Conservation (phyloP, 2,113 vertebrate genomes). For the Puma concolor region DNA sequence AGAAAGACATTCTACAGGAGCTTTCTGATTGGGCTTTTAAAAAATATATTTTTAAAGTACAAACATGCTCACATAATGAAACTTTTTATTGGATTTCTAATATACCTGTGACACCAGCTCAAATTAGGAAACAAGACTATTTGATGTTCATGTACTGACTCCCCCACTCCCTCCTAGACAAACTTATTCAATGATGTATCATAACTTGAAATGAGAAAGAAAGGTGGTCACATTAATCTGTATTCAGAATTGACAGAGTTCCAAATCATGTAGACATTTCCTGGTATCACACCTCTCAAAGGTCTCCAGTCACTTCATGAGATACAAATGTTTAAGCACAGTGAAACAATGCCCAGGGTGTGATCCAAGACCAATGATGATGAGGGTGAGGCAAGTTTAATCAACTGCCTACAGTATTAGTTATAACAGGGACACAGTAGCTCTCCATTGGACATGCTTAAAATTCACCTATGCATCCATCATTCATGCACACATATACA, state of each 20-base stretch:
- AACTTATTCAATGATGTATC: background rate
- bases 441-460: background rate
- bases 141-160: background rate
- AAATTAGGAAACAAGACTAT: slow-evolving; percentile 12
- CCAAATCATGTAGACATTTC: slow-evolving; percentile 41
- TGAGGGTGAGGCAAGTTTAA: background rate
- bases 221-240: slow-evolving; percentile 4
- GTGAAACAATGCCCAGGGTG: background rate
- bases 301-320: background rate
- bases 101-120: background rate
- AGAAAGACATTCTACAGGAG: background rate
- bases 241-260: slow-evolving; percentile 60
- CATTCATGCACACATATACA: background rate
- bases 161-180: background rate
- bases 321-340: background rate
- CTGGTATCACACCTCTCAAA: slow-evolving; percentile 38
- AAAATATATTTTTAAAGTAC: background rate
- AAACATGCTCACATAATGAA: background rate
- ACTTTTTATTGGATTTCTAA: slow-evolving; percentile 26
- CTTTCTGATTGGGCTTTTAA: slow-evolving; percentile 9
- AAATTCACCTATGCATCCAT: background rate
- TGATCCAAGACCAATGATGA: background rate
- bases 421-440: background rate
- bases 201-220: slow-evolving; percentile 35
- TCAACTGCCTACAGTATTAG: background rate